A percentile compares a stretch with the other conserved stretches of the same genome.
These are phyloP conservation scores for Centropristis striata DNA, from an alignment of 2,113 vertebrate species.

Conservation along the genomic window DNA sequence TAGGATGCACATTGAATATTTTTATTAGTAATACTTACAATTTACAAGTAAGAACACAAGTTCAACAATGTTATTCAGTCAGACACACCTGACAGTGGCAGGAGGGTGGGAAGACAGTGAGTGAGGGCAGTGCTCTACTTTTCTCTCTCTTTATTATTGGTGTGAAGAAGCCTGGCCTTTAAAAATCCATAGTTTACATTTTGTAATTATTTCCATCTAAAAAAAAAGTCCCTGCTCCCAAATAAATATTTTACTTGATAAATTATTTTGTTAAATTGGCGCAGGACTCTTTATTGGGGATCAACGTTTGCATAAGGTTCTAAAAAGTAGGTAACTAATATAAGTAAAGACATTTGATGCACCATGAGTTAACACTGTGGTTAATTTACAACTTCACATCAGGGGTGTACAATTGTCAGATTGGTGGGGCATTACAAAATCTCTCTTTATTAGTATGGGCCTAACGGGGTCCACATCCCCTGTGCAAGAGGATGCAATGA, in stretches of 20 bases:
- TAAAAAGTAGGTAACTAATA: background rate
- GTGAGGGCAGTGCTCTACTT: background rate
- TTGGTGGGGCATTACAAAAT: constrained; percentile 13
- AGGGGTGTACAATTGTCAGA: constrained; percentile 6
- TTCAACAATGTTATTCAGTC: constrained; percentile 1
- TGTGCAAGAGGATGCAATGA: background rate
- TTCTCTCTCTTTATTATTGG: background rate
- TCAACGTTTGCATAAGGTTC: background rate
- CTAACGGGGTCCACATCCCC: background rate
- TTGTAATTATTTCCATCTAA: background rate
- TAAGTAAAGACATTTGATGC: background rate
- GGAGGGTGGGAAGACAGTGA: background rate
- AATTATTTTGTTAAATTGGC: background rate
- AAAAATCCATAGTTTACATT: background rate
- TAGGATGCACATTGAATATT: background rate
- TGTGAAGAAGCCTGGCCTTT: background rate
- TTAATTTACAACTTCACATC: constrained; percentile 20
- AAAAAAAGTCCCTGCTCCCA: no score
- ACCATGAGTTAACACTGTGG: constrained; percentile 6
- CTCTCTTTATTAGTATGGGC: background rate
- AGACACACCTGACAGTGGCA: constrained; percentile 18
- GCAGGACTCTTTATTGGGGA: background rate
- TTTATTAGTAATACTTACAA: background rate
- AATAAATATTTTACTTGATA: background rate
- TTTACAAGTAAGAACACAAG: background rate